phyloP scores from a whole-genome alignment of 2,888 invertebrate species.

The Leuctra nigra region DNA sequence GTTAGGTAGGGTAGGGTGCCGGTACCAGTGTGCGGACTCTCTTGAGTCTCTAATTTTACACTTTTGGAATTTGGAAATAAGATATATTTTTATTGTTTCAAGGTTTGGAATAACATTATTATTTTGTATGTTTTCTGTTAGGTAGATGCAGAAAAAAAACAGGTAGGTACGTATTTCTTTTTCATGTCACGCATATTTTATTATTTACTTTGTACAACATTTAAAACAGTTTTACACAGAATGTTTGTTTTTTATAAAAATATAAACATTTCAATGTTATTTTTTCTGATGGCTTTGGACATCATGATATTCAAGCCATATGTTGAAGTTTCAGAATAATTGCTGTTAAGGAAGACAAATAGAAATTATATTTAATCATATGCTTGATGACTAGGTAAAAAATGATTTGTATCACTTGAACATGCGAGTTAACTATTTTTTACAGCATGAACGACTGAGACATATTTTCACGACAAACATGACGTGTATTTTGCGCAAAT shows the following conservation, averaged over 20 bases:
- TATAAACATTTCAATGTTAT: slow-evolving; percentile 25
- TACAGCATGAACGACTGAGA: background rate
- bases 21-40: too few species aligned
- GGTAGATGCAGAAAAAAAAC: too few species aligned
- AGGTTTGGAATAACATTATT: too few species aligned
- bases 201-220: slow-evolving; percentile 20
- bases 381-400: slow-evolving; percentile 20
- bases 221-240: slow-evolving; percentile 24
- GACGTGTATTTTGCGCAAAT: too few species aligned
- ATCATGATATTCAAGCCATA: slow-evolving; percentile 20
- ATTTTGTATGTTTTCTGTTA: too few species aligned
- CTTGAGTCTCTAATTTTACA: too few species aligned
- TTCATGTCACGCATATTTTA: slow-evolving; percentile 8
- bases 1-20: too few species aligned
- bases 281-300: slow-evolving; percentile 21
- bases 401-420: too few species aligned
- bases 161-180: background rate
- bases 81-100: too few species aligned
- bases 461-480: too few species aligned
- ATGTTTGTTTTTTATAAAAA: slow-evolving; percentile 25
- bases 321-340: slow-evolving; percentile 17
- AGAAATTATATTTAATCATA: slow-evolving; percentile 12
- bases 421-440: background rate
- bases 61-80: too few species aligned
- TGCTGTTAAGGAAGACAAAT: slow-evolving; percentile 25